A percentile compares a stretch with the other conserved stretches of the same genome.
These are phyloP conservation scores for Hemistola chrysoprasaria DNA, from an alignment of 2,888 invertebrate species.

Conservation along the genomic window DNA sequence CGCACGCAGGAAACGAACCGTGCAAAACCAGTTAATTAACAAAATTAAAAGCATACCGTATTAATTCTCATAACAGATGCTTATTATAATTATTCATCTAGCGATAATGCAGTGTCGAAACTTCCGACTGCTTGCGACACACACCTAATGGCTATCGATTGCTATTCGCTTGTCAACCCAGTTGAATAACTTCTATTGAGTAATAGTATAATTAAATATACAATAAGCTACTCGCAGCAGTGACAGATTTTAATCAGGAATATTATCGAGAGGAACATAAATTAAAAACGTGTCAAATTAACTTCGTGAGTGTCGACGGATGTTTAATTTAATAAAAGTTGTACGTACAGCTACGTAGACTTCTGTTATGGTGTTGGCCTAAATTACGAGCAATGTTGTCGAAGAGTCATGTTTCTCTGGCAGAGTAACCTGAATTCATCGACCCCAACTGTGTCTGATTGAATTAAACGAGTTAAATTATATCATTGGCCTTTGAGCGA, in stretches of 20 bases:
- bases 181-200: constrained; percentile 69
- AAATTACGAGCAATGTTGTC: constrained; percentile 47
- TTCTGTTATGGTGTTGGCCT: constrained; percentile 40
- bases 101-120: constrained; percentile 62
- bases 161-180: constrained; percentile 63
- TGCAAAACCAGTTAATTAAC: constrained; percentile 35
- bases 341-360: constrained; percentile 1
- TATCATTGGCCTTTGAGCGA: constrained; percentile 65
- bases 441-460: constrained; percentile 71
- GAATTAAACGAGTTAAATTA: constrained; percentile 78
- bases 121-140: constrained; percentile 67
- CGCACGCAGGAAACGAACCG: constrained; percentile 36
- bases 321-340: constrained; percentile 19
- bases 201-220: constrained; percentile 43
- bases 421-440: constrained; percentile 67
- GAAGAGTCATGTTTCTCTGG: constrained; percentile 43
- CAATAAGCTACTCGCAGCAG: constrained; percentile 16
- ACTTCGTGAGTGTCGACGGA: constrained; percentile 13
- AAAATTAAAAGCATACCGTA: constrained; percentile 41
- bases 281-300: constrained; percentile 23
- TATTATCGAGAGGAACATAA: constrained; percentile 15
- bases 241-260: constrained; percentile 21
- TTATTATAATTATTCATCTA: constrained; percentile 59
- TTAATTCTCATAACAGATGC: constrained; percentile 59
- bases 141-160: constrained; percentile 54